Percentiles rank a stretch among this genome's conserved stretches.
phyloP scores from a whole-genome alignment of 2,888 invertebrate genomes.

The Peribatodes rhomboidaria region DNA sequence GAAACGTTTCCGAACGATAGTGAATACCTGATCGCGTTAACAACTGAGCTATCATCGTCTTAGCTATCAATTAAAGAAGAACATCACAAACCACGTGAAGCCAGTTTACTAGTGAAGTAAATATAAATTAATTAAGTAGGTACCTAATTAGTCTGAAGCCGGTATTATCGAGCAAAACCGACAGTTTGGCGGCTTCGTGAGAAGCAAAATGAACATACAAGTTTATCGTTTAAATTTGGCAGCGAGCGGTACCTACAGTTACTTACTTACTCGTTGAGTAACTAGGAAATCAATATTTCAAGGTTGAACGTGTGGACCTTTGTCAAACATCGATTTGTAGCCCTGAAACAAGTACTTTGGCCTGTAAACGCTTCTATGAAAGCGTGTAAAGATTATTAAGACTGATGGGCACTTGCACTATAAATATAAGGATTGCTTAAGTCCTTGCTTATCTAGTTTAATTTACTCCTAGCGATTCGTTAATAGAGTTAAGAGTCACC shows the following conservation, averaged over 20 bases:
- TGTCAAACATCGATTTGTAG: slow-evolving; percentile 12
- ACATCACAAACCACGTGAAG: too few relatives aligned
- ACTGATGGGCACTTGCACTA: too few relatives aligned
- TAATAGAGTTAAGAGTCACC: too few relatives aligned
- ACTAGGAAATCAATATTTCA: slow-evolving; percentile 21
- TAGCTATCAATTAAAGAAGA: too few relatives aligned
- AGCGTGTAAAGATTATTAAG: not conserved
- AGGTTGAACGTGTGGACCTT: slow-evolving; percentile 14
- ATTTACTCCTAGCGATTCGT: too few relatives aligned
- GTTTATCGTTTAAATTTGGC: slow-evolving; percentile 1
- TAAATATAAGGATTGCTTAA: too few relatives aligned
- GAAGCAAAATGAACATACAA: slow-evolving; percentile 6
- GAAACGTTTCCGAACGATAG: too few relatives aligned
- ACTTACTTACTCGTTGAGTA: not conserved
- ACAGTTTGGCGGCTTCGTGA: slow-evolving; percentile 7
- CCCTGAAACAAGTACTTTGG: not conserved
- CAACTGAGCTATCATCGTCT: too few relatives aligned
- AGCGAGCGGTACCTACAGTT: not conserved
- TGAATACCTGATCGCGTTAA: too few relatives aligned
- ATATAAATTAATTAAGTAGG: not conserved
- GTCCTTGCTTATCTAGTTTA: too few relatives aligned
- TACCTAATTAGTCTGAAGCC: slow-evolving; percentile 1
- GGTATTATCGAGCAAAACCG: not conserved
- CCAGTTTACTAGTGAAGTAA: not conserved
- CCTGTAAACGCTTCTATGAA: not conserved